Base-by-base conservation (phyloP, 1,140 invertebrate species). In the Maniola jurtina region DNA sequence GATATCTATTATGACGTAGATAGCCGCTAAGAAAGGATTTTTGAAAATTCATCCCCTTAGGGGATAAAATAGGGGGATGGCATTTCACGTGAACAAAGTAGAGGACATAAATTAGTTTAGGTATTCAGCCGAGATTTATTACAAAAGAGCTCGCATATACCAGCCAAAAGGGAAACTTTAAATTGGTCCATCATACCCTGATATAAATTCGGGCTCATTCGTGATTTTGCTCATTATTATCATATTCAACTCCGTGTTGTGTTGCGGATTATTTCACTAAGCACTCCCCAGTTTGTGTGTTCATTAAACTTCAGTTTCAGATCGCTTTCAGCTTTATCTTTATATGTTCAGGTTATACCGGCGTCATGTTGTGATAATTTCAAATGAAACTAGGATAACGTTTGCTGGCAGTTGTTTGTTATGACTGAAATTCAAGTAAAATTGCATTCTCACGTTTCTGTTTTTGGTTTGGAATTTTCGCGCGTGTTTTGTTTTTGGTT, bases 161-260 rank as follows among this genome's bases (percentile, higher is more conserved):
- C 38, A 38, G 38, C 38, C 42, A 61, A 45, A 45, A 72, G 67
- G 70, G 66, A 73, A 76, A 76, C 63, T 76, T 71, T 73, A 73
- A 76, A 73, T 76, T 73, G 64, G 68, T 65, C 64, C 62, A 69
- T 68, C 71, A 64, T 70, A 56, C 64, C 52, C 45, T 47, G 61
- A 16, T 36, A 56, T 56, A 56, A 15, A 56, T 13, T 47, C 45
- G 45, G 45, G 14, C 13, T 47, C 33, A 56, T 56, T 56, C 54
- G 54, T 35, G 54, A 56, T 35, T 56, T 47, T 14, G 45, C 45
- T 47, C 45, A 47, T 47, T 47, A 38, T 25, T 25, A 25, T 25
- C 25, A 47, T 50, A 50, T 50, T 50, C 15, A 50, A 50, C 48
- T 50, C 48, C 13, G 58, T 16, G 42, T 60, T n/a, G 45, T 14